Base-by-base conservation (phyloP, 2,797 vertebrate species). In the Antennarius maculatus region DNA sequence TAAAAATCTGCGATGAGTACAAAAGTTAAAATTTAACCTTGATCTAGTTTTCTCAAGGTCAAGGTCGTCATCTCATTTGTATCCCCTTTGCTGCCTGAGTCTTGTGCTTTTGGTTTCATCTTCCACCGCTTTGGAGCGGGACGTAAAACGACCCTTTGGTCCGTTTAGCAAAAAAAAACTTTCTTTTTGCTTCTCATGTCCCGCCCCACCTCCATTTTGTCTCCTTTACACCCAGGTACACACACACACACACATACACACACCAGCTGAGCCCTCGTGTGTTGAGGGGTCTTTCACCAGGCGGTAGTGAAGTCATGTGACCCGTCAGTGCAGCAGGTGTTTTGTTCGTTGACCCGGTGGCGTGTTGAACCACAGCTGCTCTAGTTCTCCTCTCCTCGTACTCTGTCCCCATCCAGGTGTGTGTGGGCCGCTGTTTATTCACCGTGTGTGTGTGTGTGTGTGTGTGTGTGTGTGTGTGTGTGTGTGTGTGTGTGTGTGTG, bases 291-390 rank as follows among this genome's bases (percentile, higher is more conserved):
- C 89, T 91, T 92, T 92, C 84, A 91, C 91, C 61, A 79, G 81
- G 74, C 79, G 86, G 86, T 66, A 84, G 86, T 83, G 80, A 83
- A 85, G 83, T 81, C 73, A 81, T 76, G 82, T 55, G 83, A 90
- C 90, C 88, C 83, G 82, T 74, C 77, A 79, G 83, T 54, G 60
- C 74, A 90, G 90, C 91, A 91, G 88, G 91, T 93, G 91, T 88
- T 90, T 86, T 83, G 81, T 83, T 83, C 75, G 74, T 80, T 82
- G 86, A 88, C 88, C 87, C 79, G 80, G 80, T 85, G 83, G 71
- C n/a, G 16, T 70, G 55, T 73, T 55, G 74, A 78, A 70, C 59
- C 70, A 43, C 64, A 56, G 66, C 74, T 76, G 82, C 70, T 85
- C 79, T 72, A 52, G 34, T 47, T 16, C 72, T 70, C 66, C 62